Conservation (phyloP, 2,113 vertebrate species). For the Notarius lentiginosus region DNA sequence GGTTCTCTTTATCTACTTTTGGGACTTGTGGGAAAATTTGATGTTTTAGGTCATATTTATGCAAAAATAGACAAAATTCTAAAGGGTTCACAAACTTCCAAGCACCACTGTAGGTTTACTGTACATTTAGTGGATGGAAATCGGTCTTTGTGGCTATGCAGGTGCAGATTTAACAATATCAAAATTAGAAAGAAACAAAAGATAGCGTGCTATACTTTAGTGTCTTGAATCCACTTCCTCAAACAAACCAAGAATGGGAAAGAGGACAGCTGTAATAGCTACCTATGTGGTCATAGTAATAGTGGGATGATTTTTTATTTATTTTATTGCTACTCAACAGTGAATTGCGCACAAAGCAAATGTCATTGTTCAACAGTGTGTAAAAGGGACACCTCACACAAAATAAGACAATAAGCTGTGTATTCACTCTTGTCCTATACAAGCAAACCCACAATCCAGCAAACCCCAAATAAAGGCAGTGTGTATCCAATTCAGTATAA, state of each 20-base stretch:
- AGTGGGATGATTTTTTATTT: not conserved
- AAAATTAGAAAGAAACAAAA: not conserved
- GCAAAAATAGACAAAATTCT: too few species aligned
- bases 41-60: too few species aligned
- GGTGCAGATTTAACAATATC: not conserved
- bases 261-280: not conserved
- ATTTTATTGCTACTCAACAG: not conserved
- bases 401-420: not conserved
- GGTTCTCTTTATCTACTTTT: too few species aligned
- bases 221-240: not conserved
- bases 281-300: not conserved
- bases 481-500: constrained; percentile 11
- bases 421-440: not conserved
- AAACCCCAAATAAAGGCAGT: constrained; percentile 22
- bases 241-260: not conserved
- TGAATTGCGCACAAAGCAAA: not conserved
- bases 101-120: not conserved
- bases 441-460: constrained; percentile 1
- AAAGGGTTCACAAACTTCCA: too few species aligned
- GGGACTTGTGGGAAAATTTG: too few species aligned
- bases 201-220: not conserved
- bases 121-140: not conserved
- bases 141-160: not conserved
- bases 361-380: not conserved
- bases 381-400: not conserved